Conservation (phyloP, 2,888 invertebrate genomes). For the Spilosoma lubricipeda region DNA sequence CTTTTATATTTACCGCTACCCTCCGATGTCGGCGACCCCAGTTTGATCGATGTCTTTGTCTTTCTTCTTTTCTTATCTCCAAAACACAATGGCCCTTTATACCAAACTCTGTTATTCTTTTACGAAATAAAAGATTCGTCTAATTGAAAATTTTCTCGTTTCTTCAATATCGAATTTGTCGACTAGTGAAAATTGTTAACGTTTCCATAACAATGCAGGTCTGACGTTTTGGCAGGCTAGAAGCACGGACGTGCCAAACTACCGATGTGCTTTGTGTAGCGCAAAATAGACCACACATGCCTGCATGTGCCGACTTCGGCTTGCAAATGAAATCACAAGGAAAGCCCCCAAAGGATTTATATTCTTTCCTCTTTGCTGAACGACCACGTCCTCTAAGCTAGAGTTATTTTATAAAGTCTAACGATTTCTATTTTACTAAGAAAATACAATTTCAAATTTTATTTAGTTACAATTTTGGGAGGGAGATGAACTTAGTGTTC, state of each 20-base stretch:
- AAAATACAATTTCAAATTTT: neutral
- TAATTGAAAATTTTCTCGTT: slow-evolving; percentile 57
- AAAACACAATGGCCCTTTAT: slow-evolving; percentile 52
- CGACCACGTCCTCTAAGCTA: slow-evolving; percentile 17
- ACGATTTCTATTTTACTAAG: slow-evolving; percentile 28
- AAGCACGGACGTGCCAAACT: slow-evolving; percentile 69
- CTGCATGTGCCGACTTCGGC: slow-evolving; percentile 40
- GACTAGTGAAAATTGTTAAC: slow-evolving; percentile 68
- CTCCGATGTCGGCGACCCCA: slow-evolving; percentile 56
- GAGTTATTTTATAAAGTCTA: slow-evolving; percentile 40
- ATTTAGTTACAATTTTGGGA: too few relatives aligned
- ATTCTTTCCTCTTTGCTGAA: slow-evolving; percentile 27
- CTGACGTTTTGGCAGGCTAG: slow-evolving; percentile 61
- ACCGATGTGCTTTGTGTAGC: slow-evolving; percentile 65
- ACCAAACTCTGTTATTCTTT: slow-evolving; percentile 57
- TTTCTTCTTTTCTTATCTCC: slow-evolving; percentile 58
- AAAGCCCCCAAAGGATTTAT: slow-evolving; percentile 49
- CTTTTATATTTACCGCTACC: slow-evolving; percentile 48
- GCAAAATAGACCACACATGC: slow-evolving; percentile 62
- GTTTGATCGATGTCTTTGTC: slow-evolving; percentile 69
- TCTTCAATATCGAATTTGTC: slow-evolving; percentile 51
- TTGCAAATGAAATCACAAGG: slow-evolving; percentile 54
- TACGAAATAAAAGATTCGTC: slow-evolving; percentile 55
- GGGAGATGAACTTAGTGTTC: too few relatives aligned
- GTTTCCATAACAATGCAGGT: slow-evolving; percentile 65